A percentile compares a stretch with the other conserved stretches of the same genome.
These are phyloP conservation scores for Oreotrochilus melanogaster DNA, from an alignment of 2,113 vertebrate genomes.

Conservation along the genomic window DNA sequence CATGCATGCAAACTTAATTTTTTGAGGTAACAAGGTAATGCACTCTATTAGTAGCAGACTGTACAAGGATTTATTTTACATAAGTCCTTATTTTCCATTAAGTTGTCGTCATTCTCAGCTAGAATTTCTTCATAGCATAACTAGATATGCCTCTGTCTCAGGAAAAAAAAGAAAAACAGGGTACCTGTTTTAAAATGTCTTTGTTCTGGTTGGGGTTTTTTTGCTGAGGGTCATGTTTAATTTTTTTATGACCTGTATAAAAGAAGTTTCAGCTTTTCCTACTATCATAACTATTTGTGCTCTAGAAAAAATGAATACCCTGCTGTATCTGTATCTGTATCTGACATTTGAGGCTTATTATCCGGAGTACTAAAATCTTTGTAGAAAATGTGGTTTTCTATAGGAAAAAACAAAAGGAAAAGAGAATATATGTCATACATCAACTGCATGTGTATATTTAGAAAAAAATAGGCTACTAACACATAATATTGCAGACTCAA, in stretches of 20 bases:
- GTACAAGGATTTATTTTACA: neutral
- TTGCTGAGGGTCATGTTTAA: neutral
- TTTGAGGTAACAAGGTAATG: conserved; percentile 20
- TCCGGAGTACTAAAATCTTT: neutral
- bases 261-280: neutral
- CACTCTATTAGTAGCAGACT: conserved; percentile 43
- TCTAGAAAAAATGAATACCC: neutral
- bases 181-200: neutral
- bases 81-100: neutral
- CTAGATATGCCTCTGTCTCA: neutral
- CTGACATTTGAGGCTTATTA: neutral
- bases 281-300: neutral
- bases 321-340: neutral
- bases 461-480: neutral
- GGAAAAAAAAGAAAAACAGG: neutral
- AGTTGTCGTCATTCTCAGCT: neutral
- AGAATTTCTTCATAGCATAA: neutral
- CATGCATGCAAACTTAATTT: conserved; percentile 45
- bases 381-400: neutral
- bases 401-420: neutral
- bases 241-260: neutral
- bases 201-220: neutral
- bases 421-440: neutral
- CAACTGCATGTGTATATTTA: neutral
- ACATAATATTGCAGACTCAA: neutral